Base-by-base conservation (phyloP, 2,797 vertebrate species). In the Acipenser oxyrinchus region DNA sequence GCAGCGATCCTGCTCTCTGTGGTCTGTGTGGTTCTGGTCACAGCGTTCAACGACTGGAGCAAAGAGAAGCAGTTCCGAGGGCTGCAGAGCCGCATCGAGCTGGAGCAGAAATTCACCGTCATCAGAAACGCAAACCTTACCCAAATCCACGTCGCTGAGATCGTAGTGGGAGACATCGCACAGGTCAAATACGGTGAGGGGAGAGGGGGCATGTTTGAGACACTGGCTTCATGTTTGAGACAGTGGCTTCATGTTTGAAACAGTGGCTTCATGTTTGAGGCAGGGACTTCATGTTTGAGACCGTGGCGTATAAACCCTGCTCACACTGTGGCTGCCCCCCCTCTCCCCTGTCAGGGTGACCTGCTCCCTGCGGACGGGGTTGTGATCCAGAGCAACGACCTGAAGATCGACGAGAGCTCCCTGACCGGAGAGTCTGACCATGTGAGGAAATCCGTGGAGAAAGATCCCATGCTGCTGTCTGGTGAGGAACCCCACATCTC, bases 51-150 rank as follows among this genome's bases (percentile, higher is more conserved):
- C 0, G 95, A 97, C 85, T 97, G 95, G 94, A 95, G 93, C 83
- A 97, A 97, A 79, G 95, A 97, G 83, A 94, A 94, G 74, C 95
- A 97, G 82, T 97, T 96, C 74, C 91, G 95, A 3, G 95, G 95
- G 57, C 88, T 97, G 6, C 94, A 96, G 89, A 94, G 92, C 78
- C 93, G 93, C 68, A 95, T 97, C 1, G 93, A 96, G 72, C 92
- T 92, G 73, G 94, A 96, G 66, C 93, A 96, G 80, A 91, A 85
- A 72, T 93, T 95, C 71, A 79, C 91, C 0, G 93, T 96, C 4
- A 89, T 95, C 69, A 88, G 94, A 69, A 92, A 90, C 9, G 90
- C 90, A 50, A 93, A 91, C 48, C 91, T 94, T 76, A 90, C 93
- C 12, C 95, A 96, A 86, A 91, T 95, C 71, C 94, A 94, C 0